Evolutionary conservation across 2,797 vertebrate genomes (phyloP), one percentile per base, ranked within the genome.

Genomic region (Artibeus lituratus): DNA sequence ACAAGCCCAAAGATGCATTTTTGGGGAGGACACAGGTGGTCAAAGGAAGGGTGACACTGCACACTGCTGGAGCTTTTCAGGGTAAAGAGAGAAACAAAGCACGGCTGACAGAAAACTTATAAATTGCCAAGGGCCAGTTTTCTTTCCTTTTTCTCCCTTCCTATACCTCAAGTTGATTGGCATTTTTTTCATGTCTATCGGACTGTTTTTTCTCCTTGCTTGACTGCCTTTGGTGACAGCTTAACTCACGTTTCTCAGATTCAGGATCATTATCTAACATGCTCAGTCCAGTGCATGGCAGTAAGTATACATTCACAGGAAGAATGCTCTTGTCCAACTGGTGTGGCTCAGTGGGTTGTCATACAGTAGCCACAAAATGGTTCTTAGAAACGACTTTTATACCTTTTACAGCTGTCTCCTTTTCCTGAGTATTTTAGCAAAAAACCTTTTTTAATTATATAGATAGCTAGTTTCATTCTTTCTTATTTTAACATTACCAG

Each of bases 401-500:
- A 74, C 18, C 4, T 35, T 80, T 92, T 49, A 73, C 0, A 29
- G 32, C 62, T 65, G 14, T 32, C 49, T 90, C 37, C 47, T 77
- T 94, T 59, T 29, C 24, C 6, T 2, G 32, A 90, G 0, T 62
- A 57, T 35, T 95, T 78, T 26, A 82, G 81, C 19, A 32, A 35
- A 87, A 86, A 19, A 80, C 0, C 9, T 2, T 88, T 95, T 37
- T 51, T 10, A 18, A 86, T 3, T 47, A 55, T 65, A 89, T 37
- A 89, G 32, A 86, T 26, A 11, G 6, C 7, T 87, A 74, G 69
- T 87, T 80, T 59, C 7, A 3, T 42, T 62, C n/a, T 84, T 86
- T 16, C 26, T 80, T 87, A 59, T 81, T 95, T 84, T 55, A 81
- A 67, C 26, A 73, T 39, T 76, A 59, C 11, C 87, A 35, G 49